Evolutionary conservation across 2,888 invertebrate genomes (phyloP).

Genomic region (Candidula unifasciata): DNA sequence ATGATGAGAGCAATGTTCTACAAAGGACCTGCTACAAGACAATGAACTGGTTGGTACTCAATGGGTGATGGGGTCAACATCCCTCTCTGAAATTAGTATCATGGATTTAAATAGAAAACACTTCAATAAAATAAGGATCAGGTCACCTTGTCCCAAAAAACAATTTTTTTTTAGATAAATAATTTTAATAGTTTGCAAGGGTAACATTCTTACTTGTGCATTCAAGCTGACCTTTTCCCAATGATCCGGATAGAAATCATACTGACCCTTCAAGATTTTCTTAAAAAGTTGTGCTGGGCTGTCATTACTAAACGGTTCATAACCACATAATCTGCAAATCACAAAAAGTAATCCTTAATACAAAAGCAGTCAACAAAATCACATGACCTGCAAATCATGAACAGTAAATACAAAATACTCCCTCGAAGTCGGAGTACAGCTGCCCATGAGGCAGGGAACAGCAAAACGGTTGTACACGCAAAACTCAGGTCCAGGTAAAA

Average conservation of each 20-base stretch:
- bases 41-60: too few relatives aligned
- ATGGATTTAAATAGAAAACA: neutral
- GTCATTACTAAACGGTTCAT: constrained; percentile 44
- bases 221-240: constrained; percentile 35
- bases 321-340: constrained; percentile 53
- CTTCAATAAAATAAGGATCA: neutral
- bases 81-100: neutral
- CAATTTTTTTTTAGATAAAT: too few relatives aligned
- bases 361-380: neutral
- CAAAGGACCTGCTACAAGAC: too few relatives aligned
- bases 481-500: too few relatives aligned
- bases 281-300: constrained; percentile 43
- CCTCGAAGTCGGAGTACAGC: too few relatives aligned
- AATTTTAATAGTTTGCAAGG: neutral
- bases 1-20: too few relatives aligned
- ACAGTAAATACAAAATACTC: neutral
- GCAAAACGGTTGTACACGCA: too few relatives aligned
- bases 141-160: too few relatives aligned
- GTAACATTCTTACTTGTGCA: constrained; percentile 34
- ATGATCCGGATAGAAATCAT: constrained; percentile 37
- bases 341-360: neutral
- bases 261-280: constrained; percentile 44
- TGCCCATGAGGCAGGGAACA: too few relatives aligned
- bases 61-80: too few relatives aligned
- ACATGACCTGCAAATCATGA: neutral